Conservation (phyloP, 2,888 invertebrate species). For the Orthonychiurus folsomi region DNA sequence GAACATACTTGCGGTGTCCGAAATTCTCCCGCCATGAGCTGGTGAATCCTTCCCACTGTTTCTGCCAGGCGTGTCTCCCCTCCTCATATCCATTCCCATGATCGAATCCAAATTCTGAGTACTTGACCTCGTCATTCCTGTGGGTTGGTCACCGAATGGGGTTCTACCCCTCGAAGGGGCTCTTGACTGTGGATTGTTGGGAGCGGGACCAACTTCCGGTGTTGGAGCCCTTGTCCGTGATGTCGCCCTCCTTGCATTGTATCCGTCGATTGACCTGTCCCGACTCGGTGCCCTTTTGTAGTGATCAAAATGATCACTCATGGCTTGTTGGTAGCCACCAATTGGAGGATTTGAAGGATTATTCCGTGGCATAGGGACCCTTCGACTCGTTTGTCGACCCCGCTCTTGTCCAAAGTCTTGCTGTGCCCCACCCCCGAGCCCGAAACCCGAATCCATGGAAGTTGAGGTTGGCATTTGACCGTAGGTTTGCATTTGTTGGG, state of each 20-base stretch:
- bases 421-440: too few species aligned
- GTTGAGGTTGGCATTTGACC: background rate
- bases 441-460: slow-evolving; percentile 14
- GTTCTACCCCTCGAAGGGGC: slow-evolving; percentile 44
- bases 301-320: slow-evolving; percentile 87
- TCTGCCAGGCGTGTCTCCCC: slow-evolving; percentile 44
- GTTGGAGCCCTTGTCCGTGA: slow-evolving; percentile 44
- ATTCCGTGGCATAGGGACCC: slow-evolving; percentile 24
- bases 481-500: background rate
- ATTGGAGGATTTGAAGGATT: slow-evolving; percentile 18
- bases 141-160: slow-evolving; percentile 23
- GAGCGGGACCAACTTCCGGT: slow-evolving; percentile 44
- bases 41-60: slow-evolving; percentile 44
- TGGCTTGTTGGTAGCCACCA: slow-evolving; percentile 51
- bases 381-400: slow-evolving; percentile 34
- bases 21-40: slow-evolving; percentile 25
- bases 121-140: background rate
- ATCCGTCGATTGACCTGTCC: slow-evolving; percentile 45
- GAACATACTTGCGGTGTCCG: slow-evolving; percentile 28
- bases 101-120: slow-evolving; percentile 5
- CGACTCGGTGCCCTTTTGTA: slow-evolving; percentile 84
- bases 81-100: slow-evolving; percentile 49
- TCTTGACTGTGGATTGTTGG: slow-evolving; percentile 51
- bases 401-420: slow-evolving; percentile 23
- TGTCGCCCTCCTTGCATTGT: slow-evolving; percentile 68